Percentiles rank a stretch among this genome's conserved stretches.
phyloP scores from a whole-genome alignment of 2,113 vertebrate genomes.

The Pygathrix nemaeus region DNA sequence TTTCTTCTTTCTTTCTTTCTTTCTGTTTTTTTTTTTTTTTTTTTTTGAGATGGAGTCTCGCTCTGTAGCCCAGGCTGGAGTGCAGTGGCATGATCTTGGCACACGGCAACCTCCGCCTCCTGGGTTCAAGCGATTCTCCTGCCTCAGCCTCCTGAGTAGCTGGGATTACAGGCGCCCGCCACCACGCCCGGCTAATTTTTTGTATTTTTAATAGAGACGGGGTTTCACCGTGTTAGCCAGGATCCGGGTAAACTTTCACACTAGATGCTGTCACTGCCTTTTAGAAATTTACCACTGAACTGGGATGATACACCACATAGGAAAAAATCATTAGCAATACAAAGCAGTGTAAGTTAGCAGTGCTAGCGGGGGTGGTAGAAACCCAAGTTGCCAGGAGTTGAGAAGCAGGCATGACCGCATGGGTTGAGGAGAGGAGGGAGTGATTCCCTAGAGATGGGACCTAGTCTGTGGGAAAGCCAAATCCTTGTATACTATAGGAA shows the following conservation, averaged over 20 bases:
- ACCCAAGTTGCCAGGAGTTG: background rate
- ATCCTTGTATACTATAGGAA: background rate
- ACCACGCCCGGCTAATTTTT: no score
- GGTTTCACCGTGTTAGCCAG: no score
- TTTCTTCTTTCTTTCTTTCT: background rate
- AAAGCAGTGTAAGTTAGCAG: background rate
- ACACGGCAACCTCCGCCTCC: no score
- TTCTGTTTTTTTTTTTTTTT: no score
- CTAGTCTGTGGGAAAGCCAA: accelerated
- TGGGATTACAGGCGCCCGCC: no score
- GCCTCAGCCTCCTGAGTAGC: no score
- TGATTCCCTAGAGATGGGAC: background rate
- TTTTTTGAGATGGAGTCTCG: no score
- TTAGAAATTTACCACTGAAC: background rate
- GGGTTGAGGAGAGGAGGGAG: background rate
- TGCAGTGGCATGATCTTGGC: no score
- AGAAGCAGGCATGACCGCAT: background rate
- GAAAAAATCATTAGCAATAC: background rate
- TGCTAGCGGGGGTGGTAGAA: background rate
- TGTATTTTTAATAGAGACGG: no score
- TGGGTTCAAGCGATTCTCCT: no score
- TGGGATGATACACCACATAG: background rate
- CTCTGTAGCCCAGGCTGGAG: no score
- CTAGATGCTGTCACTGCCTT: background rate
- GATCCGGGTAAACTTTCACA: background rate